Evolutionary conservation across 2,888 invertebrate genomes (phyloP).

Genomic region (Acanthosoma haemorrhoidale): DNA sequence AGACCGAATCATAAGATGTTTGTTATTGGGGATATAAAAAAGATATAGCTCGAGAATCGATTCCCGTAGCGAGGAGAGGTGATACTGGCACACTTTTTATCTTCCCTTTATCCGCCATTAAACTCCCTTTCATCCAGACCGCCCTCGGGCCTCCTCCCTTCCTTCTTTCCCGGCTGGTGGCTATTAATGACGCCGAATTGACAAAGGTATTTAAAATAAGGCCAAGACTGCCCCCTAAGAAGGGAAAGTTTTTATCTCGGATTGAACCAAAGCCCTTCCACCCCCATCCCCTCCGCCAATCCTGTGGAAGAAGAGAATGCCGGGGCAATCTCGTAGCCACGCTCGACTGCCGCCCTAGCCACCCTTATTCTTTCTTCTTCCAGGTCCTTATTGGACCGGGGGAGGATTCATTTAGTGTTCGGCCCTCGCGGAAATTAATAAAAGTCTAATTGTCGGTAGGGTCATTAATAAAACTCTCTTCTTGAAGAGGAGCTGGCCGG

Average conservation of each 20-base stretch:
- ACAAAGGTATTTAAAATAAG: conserved; percentile 37
- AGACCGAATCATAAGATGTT: no score
- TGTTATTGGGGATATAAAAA: no score
- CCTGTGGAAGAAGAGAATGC: no score
- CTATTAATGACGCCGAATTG: conserved; percentile 36
- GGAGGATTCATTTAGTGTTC: conserved; percentile 30
- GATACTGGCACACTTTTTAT: conserved; percentile 21
- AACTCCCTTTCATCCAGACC: not conserved
- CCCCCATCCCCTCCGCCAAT: not conserved
- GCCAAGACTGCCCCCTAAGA: conserved; percentile 3
- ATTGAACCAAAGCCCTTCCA: not conserved
- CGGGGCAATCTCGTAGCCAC: not conserved
- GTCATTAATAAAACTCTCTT: conserved; percentile 30
- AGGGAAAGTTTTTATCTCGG: conserved; percentile 20
- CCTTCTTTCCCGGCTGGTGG: not conserved
- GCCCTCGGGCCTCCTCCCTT: not conserved
- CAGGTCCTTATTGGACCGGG: conserved; percentile 15
- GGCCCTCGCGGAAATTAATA: conserved; percentile 30
- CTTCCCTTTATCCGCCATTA: conserved; percentile 17
- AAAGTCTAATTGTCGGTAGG: conserved; percentile 30
- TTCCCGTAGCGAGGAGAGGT: not conserved
- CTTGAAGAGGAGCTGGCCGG: not conserved
- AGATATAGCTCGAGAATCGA: no score
- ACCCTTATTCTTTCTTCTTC: conserved; percentile 16
- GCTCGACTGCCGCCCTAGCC: not conserved